A percentile compares a stretch with the other conserved stretches of the same genome.
Conservation (phyloP, 2,797 vertebrate genomes). For the Sparidentex hasta region DNA sequence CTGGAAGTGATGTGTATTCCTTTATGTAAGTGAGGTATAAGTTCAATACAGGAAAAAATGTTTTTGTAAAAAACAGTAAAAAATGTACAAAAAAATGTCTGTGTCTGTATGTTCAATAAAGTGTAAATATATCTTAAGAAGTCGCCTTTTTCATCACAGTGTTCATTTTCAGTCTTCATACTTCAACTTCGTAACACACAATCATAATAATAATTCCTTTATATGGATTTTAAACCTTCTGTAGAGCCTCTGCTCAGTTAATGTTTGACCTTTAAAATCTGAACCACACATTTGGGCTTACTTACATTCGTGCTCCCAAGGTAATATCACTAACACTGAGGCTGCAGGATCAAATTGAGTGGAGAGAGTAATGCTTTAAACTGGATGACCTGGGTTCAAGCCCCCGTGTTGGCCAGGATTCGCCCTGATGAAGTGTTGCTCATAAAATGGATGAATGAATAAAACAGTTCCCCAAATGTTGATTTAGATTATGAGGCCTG, state of each 20-base stretch:
- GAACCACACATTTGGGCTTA: conserved; percentile 26
- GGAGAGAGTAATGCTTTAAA: conserved; percentile 23
- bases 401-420: conserved; percentile 27
- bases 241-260: not conserved
- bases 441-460: conserved; percentile 57
- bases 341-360: conserved; percentile 37
- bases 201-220: not conserved
- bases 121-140: conserved; percentile 62
- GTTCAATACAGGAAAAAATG: conserved; percentile 32
- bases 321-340: conserved; percentile 12
- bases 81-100: conserved; percentile 53
- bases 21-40: conserved; percentile 51
- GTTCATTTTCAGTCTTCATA: not conserved
- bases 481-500: conserved; percentile 35
- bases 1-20: conserved; percentile 61
- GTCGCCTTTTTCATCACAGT: not conserved
- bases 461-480: conserved; percentile 58
- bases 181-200: not conserved
- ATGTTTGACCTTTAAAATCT: not conserved
- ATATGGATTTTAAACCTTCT: not conserved
- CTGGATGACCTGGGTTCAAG: conserved; percentile 29
- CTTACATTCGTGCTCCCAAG: conserved; percentile 11
- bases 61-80: conserved; percentile 54
- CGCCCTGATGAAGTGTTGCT: conserved; percentile 56
- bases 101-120: conserved; percentile 69